phyloP scores from a whole-genome alignment of 2,113 vertebrate genomes.

The Cryptomyrus ogoouensis region DNA sequence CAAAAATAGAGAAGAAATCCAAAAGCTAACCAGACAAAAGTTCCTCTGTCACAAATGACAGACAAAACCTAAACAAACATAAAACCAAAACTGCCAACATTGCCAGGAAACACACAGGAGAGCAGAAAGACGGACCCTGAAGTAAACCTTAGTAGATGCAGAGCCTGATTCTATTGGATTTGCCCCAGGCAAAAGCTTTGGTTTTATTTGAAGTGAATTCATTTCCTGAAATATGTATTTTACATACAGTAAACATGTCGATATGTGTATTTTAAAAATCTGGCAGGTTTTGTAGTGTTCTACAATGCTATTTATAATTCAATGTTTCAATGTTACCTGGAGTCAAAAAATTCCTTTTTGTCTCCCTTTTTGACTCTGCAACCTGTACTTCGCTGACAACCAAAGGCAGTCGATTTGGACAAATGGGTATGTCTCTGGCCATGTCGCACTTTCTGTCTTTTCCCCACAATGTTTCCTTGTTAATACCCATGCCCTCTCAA shows the following conservation, averaged over 20 bases:
- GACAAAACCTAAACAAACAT: neutral
- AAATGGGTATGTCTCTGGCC: slow-evolving; percentile 62
- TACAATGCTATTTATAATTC: neutral
- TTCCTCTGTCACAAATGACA: neutral
- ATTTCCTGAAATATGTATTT: neutral
- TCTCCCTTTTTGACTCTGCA: slow-evolving; percentile 18
- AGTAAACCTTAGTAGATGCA: neutral
- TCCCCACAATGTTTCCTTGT: neutral
- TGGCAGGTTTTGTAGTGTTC: neutral
- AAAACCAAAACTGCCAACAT: neutral
- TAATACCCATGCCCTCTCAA: neutral
- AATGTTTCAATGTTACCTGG: neutral
- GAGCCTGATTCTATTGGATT: neutral
- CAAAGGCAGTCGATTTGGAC: slow-evolving; percentile 67
- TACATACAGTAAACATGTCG: no score
- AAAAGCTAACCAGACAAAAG: neutral
- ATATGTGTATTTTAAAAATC: neutral
- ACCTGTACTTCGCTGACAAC: slow-evolving; percentile 11
- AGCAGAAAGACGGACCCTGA: neutral
- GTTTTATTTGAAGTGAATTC: neutral
- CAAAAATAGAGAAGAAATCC: neutral
- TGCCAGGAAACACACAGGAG: neutral
- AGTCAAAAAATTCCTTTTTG: slow-evolving; percentile 20
- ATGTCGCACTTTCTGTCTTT: neutral
- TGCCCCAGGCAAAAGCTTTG: neutral